Conservation (phyloP, 2,888 invertebrate species). For the Baronia brevicornis region DNA sequence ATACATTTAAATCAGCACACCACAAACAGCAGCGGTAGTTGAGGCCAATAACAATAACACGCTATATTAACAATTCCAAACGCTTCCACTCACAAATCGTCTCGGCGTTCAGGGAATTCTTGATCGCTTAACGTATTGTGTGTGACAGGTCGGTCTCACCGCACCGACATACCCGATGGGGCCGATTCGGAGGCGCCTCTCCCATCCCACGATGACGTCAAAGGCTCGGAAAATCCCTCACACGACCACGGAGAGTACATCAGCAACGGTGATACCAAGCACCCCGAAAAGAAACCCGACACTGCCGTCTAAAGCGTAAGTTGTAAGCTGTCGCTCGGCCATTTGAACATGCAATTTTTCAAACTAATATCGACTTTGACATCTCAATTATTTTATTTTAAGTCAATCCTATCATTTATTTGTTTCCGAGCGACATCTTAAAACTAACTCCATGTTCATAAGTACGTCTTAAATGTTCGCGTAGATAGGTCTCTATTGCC, state of each 20-base stretch:
- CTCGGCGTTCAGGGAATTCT: slow-evolving; percentile 39
- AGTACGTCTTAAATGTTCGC: slow-evolving; percentile 6
- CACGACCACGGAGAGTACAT: slow-evolving; percentile 78
- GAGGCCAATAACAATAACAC: too few species aligned
- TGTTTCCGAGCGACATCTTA: slow-evolving; percentile 15
- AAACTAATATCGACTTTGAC: neutral
- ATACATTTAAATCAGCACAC: too few species aligned
- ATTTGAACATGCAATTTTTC: neutral
- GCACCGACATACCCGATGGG: slow-evolving; percentile 78
- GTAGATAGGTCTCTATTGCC: slow-evolving; percentile 31
- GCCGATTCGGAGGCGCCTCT: slow-evolving; percentile 78
- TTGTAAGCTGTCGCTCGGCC: slow-evolving; percentile 22
- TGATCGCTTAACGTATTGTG: slow-evolving; percentile 64
- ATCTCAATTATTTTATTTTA: slow-evolving; percentile 1
- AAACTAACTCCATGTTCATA: slow-evolving; percentile 3
- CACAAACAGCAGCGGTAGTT: too few species aligned
- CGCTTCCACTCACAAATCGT: slow-evolving; percentile 14
- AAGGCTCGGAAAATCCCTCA: slow-evolving; percentile 76
- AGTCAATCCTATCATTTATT: slow-evolving; percentile 10
- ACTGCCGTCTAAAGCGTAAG: slow-evolving; percentile 62
- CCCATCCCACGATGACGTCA: slow-evolving; percentile 73
- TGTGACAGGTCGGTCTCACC: slow-evolving; percentile 77
- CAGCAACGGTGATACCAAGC: slow-evolving; percentile 72
- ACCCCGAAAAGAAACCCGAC: slow-evolving; percentile 68
- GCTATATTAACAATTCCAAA: slow-evolving; percentile 6